Conservation (phyloP, 2,113 vertebrate genomes). For the Vireo altiloquus region DNA sequence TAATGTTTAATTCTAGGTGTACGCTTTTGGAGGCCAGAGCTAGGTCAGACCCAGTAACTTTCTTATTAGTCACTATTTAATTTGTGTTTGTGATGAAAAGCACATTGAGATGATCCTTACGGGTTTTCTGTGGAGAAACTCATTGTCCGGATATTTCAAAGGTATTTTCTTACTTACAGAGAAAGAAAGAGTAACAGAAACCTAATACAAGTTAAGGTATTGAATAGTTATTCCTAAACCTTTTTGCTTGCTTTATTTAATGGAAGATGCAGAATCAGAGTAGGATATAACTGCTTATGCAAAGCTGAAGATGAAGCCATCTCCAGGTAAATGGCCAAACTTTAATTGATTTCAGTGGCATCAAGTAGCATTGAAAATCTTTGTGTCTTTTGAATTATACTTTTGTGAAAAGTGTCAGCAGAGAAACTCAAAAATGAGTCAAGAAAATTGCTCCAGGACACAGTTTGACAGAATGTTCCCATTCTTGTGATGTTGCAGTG, state of each 20-base stretch:
- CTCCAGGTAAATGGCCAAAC: not conserved
- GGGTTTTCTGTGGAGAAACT: not conserved
- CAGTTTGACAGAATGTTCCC: not conserved
- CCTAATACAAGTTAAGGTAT: not conserved
- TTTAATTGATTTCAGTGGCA: not conserved
- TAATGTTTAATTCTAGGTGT: not conserved
- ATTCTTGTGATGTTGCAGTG: not conserved
- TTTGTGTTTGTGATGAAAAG: not conserved
- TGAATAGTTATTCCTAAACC: not conserved
- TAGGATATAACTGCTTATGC: not conserved
- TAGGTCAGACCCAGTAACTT: not conserved
- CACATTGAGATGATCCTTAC: not conserved
- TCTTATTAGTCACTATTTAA: not conserved
- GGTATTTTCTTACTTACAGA: not conserved
- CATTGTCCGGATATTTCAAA: not conserved
- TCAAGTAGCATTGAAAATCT: not conserved
- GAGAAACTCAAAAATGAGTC: not conserved
- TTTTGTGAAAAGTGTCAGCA: not conserved
- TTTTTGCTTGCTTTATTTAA: not conserved
- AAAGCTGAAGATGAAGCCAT: not conserved
- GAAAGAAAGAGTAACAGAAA: not conserved
- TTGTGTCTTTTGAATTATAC: not conserved
- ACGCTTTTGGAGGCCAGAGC: not conserved
- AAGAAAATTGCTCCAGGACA: not conserved
- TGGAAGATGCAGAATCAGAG: not conserved